These are phyloP conservation scores for Aurelia sp. DNA, from an alignment of 30 jellyfish, hydroid and myxozoan genomes.

Conservation along the genomic window DNA sequence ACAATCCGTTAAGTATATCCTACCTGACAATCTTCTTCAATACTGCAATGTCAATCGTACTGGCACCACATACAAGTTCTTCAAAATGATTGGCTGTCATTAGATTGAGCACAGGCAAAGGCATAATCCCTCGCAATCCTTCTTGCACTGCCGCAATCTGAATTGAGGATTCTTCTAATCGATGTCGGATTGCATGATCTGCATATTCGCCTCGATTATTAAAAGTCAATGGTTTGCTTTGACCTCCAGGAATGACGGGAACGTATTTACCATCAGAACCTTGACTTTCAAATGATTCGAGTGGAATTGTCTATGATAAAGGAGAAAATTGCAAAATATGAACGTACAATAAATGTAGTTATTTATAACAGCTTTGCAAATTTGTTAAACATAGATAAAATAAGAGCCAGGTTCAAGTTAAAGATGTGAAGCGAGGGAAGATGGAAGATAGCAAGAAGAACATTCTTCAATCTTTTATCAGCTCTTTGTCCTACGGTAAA, in stretches of 20 bases:
- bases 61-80: constrained; percentile 90
- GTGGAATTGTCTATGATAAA: constrained; percentile 69
- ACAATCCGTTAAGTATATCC: too few relatives aligned
- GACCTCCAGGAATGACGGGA: constrained; percentile 93
- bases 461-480: too few relatives aligned
- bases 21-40: constrained; percentile 85
- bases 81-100: constrained; percentile 83
- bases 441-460: too few relatives aligned
- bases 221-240: constrained; percentile 68
- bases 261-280: constrained; percentile 86
- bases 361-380: too few relatives aligned
- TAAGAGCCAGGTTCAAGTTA: too few relatives aligned
- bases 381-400: too few relatives aligned
- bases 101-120: constrained; percentile 81
- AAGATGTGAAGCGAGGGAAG: too few relatives aligned
- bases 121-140: constrained; percentile 84
- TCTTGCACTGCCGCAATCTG: constrained; percentile 81
- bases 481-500: too few relatives aligned
- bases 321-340: not conserved
- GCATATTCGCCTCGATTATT: constrained; percentile 77
- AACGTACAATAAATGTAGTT: not conserved
- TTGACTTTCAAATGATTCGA: constrained; percentile 87
- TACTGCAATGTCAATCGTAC: constrained; percentile 65
- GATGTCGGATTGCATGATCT: constrained; percentile 72
- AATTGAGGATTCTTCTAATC: constrained; percentile 74